Conservation (phyloP, 2,797 vertebrate genomes). For the Microctenopoma steveboyesi region DNA sequence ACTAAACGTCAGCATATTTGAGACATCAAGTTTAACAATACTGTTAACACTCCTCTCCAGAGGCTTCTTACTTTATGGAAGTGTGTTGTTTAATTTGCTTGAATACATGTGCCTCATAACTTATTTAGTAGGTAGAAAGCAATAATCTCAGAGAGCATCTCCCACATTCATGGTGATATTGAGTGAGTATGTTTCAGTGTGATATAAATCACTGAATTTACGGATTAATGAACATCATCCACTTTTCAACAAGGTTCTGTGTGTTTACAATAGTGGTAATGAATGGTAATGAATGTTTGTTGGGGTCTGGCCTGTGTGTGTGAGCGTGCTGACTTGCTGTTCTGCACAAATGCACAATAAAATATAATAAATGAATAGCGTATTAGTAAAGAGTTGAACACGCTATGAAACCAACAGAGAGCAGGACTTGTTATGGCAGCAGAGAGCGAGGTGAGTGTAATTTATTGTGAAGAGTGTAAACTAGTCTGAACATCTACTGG, state of each 20-base stretch:
- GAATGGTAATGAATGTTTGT: too few relatives aligned
- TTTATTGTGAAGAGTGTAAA: constrained; percentile 57
- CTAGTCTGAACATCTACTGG: constrained; percentile 38
- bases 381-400: constrained; percentile 12
- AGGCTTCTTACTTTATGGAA: background rate
- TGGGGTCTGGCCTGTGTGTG: too few relatives aligned
- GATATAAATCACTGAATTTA: too few relatives aligned
- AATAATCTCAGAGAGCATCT: background rate
- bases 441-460: constrained; percentile 32
- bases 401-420: background rate
- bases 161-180: background rate
- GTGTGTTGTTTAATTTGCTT: background rate
- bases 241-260: too few relatives aligned
- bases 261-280: too few relatives aligned
- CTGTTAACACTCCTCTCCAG: background rate
- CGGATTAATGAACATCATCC: too few relatives aligned
- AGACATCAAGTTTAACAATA: background rate
- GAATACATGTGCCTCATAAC: background rate
- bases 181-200: background rate
- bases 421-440: constrained; percentile 16
- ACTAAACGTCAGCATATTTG: background rate
- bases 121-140: background rate
- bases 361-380: constrained; percentile 15
- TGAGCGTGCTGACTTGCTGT: too few relatives aligned
- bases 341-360: constrained; percentile 6